These are phyloP conservation scores for Acipenser ruthenus DNA, from an alignment of 2,797 vertebrate species.

Conservation along the genomic window DNA sequence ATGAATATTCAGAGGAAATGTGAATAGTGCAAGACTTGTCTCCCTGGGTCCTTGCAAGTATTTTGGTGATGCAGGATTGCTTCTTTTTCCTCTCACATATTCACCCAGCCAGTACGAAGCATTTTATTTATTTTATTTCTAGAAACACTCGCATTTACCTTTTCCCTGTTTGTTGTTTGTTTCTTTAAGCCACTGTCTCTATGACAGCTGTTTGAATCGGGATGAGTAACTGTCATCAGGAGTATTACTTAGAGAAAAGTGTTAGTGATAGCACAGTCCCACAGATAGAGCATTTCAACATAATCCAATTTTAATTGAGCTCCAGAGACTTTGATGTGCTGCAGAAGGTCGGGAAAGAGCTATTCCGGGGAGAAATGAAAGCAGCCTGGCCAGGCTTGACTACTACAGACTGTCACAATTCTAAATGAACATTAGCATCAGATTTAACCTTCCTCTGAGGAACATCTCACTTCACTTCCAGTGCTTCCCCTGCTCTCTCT, in stretches of 20 bases:
- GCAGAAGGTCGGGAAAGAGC: constrained; percentile 78
- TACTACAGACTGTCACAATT: constrained; percentile 81
- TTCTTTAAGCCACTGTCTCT: constrained; percentile 70
- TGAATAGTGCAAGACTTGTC: too few relatives aligned
- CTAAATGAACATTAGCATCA: constrained; percentile 92
- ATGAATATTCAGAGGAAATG: too few relatives aligned
- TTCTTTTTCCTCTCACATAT: too few relatives aligned
- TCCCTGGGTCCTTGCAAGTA: too few relatives aligned
- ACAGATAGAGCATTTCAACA: constrained; percentile 83
- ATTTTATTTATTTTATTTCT: constrained; percentile 39
- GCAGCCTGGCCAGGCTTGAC: constrained; percentile 67
- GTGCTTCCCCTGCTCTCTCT: constrained; percentile 36
- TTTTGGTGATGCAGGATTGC: too few relatives aligned
- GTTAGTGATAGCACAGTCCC: constrained; percentile 68
- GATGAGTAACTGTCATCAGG: constrained; percentile 89
- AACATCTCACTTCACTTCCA: constrained; percentile 63
- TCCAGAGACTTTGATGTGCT: constrained; percentile 94
- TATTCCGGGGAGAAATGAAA: constrained; percentile 98
- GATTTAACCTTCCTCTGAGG: constrained; percentile 76
- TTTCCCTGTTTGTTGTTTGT: constrained; percentile 61
- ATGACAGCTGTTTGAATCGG: constrained; percentile 94
- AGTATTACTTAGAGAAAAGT: constrained; percentile 82
- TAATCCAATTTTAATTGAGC: constrained; percentile 99
- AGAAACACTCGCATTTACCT: constrained; percentile 59
- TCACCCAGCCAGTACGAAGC: too few relatives aligned